A percentile compares a stretch with the other conserved stretches of the same genome.
These are phyloP conservation scores for Trematomus loennbergii DNA, from an alignment of 2,113 vertebrate species.

Conservation along the genomic window DNA sequence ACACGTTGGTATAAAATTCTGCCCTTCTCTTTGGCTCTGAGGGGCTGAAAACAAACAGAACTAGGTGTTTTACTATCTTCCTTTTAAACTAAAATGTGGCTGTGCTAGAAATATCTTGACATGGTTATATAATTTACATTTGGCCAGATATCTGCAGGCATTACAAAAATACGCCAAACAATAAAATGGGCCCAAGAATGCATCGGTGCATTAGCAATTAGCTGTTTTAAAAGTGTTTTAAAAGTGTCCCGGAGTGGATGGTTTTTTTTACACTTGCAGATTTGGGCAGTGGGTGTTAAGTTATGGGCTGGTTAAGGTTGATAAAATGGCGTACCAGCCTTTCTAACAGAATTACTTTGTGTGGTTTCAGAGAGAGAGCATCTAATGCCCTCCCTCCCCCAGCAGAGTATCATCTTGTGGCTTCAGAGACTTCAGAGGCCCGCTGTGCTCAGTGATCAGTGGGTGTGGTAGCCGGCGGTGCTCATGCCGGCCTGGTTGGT, in stretches of 20 bases:
- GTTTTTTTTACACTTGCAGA: constrained; percentile 59
- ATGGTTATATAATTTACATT: constrained; percentile 54
- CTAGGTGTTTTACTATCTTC: constrained; percentile 19
- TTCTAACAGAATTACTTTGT: constrained; percentile 63
- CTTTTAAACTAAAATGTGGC: constrained; percentile 52
- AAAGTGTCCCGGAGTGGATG: constrained; percentile 50
- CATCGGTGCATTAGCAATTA: constrained; percentile 57
- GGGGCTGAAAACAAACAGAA: constrained; percentile 58
- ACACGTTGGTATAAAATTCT: constrained; percentile 61
- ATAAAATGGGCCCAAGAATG: constrained; percentile 64
- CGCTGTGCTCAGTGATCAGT: constrained; percentile 81
- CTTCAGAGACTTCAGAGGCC: constrained; percentile 49
- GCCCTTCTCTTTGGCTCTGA: constrained; percentile 71
- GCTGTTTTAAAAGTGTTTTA: constrained; percentile 50
- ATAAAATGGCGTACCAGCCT: constrained; percentile 61
- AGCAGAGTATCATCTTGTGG: constrained; percentile 60
- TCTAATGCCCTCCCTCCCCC: constrained; percentile 58
- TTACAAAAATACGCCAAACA: constrained; percentile 65
- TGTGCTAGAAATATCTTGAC: constrained; percentile 54
- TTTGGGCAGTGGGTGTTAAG: constrained; percentile 69
- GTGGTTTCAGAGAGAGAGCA: constrained; percentile 62
- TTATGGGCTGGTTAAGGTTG: constrained; percentile 52
- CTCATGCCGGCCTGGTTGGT: constrained; percentile 91
- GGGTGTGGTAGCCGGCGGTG: constrained; percentile 92
- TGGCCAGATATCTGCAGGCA: constrained; percentile 56